Evolutionary conservation across 2,113 vertebrate species (phyloP).

Genomic region (Pedionomus torquatus): DNA sequence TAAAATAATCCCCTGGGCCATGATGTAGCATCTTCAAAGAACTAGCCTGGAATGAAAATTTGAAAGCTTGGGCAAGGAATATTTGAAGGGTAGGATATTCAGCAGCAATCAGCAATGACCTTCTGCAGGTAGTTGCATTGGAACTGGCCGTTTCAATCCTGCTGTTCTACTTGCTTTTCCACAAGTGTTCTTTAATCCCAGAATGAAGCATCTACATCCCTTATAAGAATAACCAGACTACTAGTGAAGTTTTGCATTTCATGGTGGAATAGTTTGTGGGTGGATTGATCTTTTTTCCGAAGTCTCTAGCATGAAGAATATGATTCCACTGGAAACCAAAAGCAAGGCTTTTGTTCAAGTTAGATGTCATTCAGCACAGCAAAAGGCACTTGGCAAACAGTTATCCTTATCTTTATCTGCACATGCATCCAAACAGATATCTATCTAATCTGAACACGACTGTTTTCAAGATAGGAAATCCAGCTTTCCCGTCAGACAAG

Average conservation of each 20-base stretch:
- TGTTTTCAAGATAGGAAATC: neutral
- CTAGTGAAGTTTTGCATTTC: neutral
- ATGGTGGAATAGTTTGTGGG: neutral
- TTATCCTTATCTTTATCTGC: neutral
- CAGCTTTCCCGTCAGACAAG: neutral
- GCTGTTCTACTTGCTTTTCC: neutral
- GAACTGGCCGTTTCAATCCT: neutral
- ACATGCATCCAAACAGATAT: neutral
- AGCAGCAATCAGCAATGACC: neutral
- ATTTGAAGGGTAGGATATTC: neutral
- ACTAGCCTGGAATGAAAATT: neutral
- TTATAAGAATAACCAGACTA: neutral
- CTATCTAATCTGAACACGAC: slow-evolving; percentile 5
- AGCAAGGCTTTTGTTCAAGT: neutral
- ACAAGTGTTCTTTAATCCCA: neutral
- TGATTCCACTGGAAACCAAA: neutral
- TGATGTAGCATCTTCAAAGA: neutral
- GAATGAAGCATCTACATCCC: neutral
- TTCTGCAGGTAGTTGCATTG: neutral
- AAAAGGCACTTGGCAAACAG: neutral
- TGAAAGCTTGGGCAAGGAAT: neutral
- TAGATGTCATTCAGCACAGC: neutral
- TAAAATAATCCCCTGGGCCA: slow-evolving; percentile 13
- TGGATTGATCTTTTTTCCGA: neutral
- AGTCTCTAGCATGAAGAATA: neutral